phyloP scores from a whole-genome alignment of 2,113 vertebrate species.

The Cynopterus brachyotis region DNA sequence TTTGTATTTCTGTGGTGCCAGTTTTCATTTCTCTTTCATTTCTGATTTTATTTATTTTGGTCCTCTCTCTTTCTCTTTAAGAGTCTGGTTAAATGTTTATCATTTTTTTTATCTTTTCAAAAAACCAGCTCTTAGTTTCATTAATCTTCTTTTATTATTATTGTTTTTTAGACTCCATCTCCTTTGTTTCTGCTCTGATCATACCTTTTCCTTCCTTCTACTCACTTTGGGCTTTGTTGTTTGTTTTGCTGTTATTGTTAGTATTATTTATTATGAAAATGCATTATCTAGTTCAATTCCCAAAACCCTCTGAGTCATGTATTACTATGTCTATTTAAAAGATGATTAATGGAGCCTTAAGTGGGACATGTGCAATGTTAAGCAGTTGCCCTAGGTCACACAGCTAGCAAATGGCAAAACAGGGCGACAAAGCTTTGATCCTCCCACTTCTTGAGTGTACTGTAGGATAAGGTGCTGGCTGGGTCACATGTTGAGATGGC shows the following conservation, averaged over 20 bases:
- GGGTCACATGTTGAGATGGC: conserved; percentile 80
- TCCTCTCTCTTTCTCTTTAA: too few species aligned
- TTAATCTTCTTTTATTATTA: too few species aligned
- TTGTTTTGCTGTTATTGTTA: background rate
- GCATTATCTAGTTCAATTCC: background rate
- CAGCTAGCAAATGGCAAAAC: background rate
- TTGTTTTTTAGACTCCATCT: too few species aligned
- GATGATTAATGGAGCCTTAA: background rate
- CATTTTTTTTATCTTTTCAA: too few species aligned
- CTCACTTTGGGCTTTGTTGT: too few species aligned
- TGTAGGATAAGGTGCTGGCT: conserved; percentile 88
- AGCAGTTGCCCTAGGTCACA: background rate
- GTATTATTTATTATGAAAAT: background rate
- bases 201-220: too few species aligned
- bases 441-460: conserved; percentile 71
- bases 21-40: too few species aligned
- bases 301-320: background rate
- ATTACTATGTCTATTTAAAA: background rate
- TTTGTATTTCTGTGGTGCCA: too few species aligned
- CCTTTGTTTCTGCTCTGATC: too few species aligned
- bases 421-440: background rate
- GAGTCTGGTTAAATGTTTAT: too few species aligned
- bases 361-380: background rate
- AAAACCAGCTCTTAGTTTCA: too few species aligned
- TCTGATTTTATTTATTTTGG: too few species aligned